Base-by-base conservation (phyloP, 2,888 invertebrate genomes). In the Leuctra nigra region DNA sequence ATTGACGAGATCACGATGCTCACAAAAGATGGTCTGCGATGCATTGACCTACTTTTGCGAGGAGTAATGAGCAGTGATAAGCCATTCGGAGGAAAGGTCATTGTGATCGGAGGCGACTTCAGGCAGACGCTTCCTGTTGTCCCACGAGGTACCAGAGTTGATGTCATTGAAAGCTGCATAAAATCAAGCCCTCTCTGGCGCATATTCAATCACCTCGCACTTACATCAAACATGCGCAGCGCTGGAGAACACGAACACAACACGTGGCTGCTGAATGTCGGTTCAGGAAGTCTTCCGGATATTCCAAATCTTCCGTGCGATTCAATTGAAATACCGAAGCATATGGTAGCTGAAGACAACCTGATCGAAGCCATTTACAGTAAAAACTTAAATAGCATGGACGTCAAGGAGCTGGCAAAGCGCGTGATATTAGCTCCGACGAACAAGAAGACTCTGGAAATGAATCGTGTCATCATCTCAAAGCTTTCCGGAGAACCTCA, bases 81-180 rank as follows among this genome's bases (percentile, higher is more conserved):
- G 11, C 59, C 59, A 4, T 61, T 63, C 52, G 64, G 62, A 16
- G 64, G 64, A 1, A 59, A 59, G 18, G 23, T 60, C 3, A 14
- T 63, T n/a, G 38, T 63, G 13, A 33, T 63, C 20, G 52, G 59
- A n/a, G 61, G 62, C 11, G 63, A 63, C 48, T 63, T 63, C 53
- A 47, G 62, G n/a, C 63, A 63, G 50, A 23, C 35, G 2, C 29
- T 62, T 11, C 61, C 62, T 2, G 59, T 63, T 1, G 56, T 62
- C 11, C 38, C n/a, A 16, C 52, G 54, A 38, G 61, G 56, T 13
- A 22, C 22, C 7, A 33, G 41, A n/a, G 33, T 55, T 7, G 22
- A 25, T 24, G 55, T 59, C 7, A 35, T 60, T 20, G 55, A 60
- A 44, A 44, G 54, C 2, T 50, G 52, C 25, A 29, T 59, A 1